Base-by-base conservation (phyloP, 92 coral and sea anemone genomes). In the Epizoanthus scotinus region DNA sequence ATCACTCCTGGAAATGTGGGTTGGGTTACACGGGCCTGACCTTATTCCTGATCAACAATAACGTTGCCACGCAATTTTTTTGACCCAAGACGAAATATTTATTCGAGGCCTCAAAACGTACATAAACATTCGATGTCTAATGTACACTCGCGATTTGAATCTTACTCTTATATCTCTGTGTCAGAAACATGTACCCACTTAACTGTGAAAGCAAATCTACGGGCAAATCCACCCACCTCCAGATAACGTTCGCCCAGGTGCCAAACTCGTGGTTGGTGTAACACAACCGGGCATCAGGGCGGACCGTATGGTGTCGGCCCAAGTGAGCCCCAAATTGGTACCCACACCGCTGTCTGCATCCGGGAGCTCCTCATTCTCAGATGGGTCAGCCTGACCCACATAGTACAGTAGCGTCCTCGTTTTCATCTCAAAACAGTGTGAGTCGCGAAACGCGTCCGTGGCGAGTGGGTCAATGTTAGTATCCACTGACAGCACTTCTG, bases 231-330 rank as follows among this genome's bases (percentile, higher is more conserved):
- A 69, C 94, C 79, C 74, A 87, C 89, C 78, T 9, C 87, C 83
- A 29, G 97, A 79, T 36, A 89, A 84, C 1, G 89, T 81, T 36
- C 86, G 64, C 65, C 88, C 91, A 1, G 93, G 89, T 6, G 89
- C 89, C 27, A 86, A 77, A 74, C 99, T 95, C 3, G 98, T 88
- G 31, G 97, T 94, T 9, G 99, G 99, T 2, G 99, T 95, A 1
- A 95, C 98, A 74, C 99, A 95, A 13, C 99, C 99, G 1, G 99
- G 99, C 93, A 91, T 95, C 42, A 95, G 87, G 10, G 99, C 99
- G n/a, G 95, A 93, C 72, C 97, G 91, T n/a, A 94, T 93, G 17
- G 97, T 90, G 75, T 90, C 93, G 1, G 93, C 99, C 99, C 99
- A 95, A 20, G 99, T 93, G 57, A 90, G 93, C 3, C 99, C 99